phyloP scores from a whole-genome alignment of 2,888 invertebrate species.

The Meghimatium bilineatum region DNA sequence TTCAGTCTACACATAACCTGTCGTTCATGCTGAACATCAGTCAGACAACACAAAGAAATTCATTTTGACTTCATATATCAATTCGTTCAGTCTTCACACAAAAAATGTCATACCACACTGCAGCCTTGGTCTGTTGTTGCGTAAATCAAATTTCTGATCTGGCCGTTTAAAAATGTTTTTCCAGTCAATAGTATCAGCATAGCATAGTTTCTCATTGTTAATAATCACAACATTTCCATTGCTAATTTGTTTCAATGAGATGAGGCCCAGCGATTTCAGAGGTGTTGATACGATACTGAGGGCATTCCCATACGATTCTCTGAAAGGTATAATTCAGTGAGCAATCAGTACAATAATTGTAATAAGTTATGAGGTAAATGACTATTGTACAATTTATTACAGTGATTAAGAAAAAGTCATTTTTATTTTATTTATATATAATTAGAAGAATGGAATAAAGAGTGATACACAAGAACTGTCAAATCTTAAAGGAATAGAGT shows the following conservation, averaged over 20 bases:
- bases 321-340: background rate
- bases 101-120: constrained; percentile 58
- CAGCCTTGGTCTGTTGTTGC: constrained; percentile 45
- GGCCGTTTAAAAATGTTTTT: constrained; percentile 52
- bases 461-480: no score
- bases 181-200: constrained; percentile 80
- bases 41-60: no score
- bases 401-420: no score
- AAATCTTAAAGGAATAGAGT: no score
- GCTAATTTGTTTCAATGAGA: constrained; percentile 88
- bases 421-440: no score
- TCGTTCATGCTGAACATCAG: no score
- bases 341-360: background rate
- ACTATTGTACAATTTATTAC: background rate
- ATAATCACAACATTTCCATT: constrained; percentile 92
- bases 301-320: constrained; percentile 19
- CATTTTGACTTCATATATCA: background rate
- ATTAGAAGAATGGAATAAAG: no score
- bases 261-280: constrained; percentile 87
- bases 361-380: background rate
- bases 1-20: no score
- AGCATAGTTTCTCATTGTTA: constrained; percentile 92
- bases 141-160: constrained; percentile 52
- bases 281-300: constrained; percentile 57
- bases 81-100: background rate